Percentiles rank a stretch among this genome's conserved stretches.
These are phyloP conservation scores for Pleuronectes platessa DNA, from an alignment of 2,113 vertebrate species.

Conservation along the genomic window DNA sequence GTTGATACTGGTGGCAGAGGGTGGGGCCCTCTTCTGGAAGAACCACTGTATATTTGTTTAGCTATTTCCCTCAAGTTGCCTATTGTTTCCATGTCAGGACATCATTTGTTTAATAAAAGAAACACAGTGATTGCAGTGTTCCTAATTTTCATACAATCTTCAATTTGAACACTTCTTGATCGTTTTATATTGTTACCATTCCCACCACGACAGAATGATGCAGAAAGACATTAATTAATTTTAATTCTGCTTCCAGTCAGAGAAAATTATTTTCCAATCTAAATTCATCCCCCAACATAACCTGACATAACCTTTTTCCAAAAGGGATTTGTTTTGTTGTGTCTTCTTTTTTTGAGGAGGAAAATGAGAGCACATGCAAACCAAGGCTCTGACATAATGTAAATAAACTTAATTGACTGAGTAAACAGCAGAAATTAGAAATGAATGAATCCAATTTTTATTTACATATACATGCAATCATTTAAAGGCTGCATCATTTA, in stretches of 20 bases:
- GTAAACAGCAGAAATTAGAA: background rate
- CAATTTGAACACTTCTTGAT: too few relatives aligned
- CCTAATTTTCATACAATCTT: too few relatives aligned
- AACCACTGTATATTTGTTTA: background rate
- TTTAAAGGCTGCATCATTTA: background rate
- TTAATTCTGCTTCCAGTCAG: background rate
- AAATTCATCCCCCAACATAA: conserved; percentile 42
- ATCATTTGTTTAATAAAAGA: too few relatives aligned
- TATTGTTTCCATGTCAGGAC: background rate
- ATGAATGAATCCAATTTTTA: background rate
- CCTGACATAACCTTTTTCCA: conserved; percentile 13
- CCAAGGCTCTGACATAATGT: conserved; percentile 1
- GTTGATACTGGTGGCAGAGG: conserved; percentile 27
- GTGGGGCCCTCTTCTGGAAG: background rate
- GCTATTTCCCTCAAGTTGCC: background rate
- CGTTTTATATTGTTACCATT: too few relatives aligned
- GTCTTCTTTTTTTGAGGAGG: conserved; percentile 25
- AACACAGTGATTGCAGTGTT: too few relatives aligned
- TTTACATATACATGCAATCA: background rate
- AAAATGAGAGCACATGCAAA: conserved; percentile 12
- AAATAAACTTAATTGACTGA: background rate
- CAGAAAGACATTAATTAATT: too few relatives aligned
- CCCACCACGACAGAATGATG: too few relatives aligned
- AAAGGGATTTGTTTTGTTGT: conserved; percentile 28
- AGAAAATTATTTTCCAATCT: conserved; percentile 16